Percentiles rank a stretch among this genome's conserved stretches.
These are phyloP conservation scores for Xenentodon cancila DNA, from an alignment of 2,797 vertebrate genomes.

Conservation along the genomic window DNA sequence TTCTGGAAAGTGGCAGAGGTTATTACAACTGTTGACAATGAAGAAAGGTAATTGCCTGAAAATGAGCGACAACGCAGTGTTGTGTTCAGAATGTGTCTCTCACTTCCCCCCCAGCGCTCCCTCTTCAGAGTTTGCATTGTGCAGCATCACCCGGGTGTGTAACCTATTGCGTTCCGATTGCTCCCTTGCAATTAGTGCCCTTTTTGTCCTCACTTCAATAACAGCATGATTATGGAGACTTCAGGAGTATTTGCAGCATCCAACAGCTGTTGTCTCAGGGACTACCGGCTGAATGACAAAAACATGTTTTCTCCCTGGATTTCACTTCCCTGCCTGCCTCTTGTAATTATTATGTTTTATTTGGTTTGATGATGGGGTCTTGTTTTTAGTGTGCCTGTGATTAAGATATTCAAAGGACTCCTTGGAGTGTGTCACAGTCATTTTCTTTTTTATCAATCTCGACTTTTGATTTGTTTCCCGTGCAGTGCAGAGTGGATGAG, in stretches of 20 bases:
- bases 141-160: conserved; percentile 97
- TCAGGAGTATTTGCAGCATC: conserved; percentile 99
- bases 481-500: conserved; percentile 61
- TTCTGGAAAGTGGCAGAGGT: conserved; percentile 96
- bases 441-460: conserved; percentile 76
- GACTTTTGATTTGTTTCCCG: conserved; percentile 81
- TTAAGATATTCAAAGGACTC: conserved; percentile 99
- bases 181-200: conserved; percentile 99
- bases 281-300: conserved; percentile 99
- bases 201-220: conserved; percentile 99
- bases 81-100: conserved; percentile 93
- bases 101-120: conserved; percentile 44
- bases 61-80: conserved; percentile 98
- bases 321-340: conserved; percentile 90
- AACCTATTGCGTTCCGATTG: conserved; percentile 99
- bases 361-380: conserved; percentile 90
- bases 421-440: conserved; percentile 77
- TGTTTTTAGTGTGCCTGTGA: conserved; percentile 99
- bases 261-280: conserved; percentile 99
- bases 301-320: conserved; percentile 98
- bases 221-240: conserved; percentile 99
- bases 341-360: conserved; percentile 90
- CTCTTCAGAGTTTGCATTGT: conserved; percentile 91
- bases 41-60: conserved; percentile 99
- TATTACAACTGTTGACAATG: conserved; percentile 99